Conservation (phyloP, 2,113 vertebrate genomes). For the Genyomyrus donnyi region DNA sequence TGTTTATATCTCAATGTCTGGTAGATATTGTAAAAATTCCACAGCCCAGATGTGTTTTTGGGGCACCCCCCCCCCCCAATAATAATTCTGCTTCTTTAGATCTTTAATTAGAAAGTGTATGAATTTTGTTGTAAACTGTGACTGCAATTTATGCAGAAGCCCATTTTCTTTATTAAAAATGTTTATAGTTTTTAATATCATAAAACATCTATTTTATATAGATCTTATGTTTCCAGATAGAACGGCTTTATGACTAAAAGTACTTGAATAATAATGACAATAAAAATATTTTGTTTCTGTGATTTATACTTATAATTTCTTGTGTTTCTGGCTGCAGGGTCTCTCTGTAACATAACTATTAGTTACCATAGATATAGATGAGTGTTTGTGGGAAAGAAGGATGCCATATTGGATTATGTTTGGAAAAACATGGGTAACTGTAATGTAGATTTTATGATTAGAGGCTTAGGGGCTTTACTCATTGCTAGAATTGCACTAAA, state of each 20-base stretch:
- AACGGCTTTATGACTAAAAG: constrained; percentile 24
- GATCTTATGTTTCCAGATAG: constrained; percentile 30
- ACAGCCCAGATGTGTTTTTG: constrained; percentile 1
- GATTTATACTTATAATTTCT: not conserved
- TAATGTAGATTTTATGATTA: not conserved
- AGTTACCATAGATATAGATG: not conserved
- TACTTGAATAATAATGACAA: constrained; percentile 24
- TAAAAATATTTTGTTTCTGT: constrained; percentile 12
- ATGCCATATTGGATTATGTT: not conserved
- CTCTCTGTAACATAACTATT: not conserved
- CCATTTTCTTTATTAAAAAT: constrained; percentile 15
- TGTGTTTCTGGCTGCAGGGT: not conserved
- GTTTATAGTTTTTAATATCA: constrained; percentile 29
- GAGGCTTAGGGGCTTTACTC: not conserved
- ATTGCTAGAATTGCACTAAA: not conserved
- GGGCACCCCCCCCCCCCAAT: not conserved
- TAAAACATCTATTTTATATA: constrained; percentile 34
- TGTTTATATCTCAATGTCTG: not conserved
- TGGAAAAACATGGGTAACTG: not conserved
- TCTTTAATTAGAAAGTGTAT: constrained; percentile 15
- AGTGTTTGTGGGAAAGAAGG: not conserved
- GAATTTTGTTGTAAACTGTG: constrained; percentile 24
- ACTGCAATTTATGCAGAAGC: constrained; percentile 25
- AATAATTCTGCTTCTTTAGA: constrained; percentile 26
- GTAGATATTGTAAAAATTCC: constrained; percentile 13